A percentile compares a stretch with the other conserved stretches of the same genome.
Evolutionary conservation across 2,888 invertebrate genomes (phyloP).

Genomic region (Agrochola circellaris): DNA sequence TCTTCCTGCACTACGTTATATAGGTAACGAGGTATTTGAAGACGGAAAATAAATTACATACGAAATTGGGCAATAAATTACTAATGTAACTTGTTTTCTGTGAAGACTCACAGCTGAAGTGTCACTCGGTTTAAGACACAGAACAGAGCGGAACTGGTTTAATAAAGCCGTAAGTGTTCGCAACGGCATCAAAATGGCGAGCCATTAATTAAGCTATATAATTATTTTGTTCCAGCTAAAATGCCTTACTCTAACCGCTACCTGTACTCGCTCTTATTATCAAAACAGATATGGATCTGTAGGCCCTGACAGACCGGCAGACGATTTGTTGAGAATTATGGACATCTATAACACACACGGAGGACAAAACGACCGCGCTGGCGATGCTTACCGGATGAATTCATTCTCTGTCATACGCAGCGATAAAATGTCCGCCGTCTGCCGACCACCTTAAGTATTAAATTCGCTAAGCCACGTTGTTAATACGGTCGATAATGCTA

Average conservation of each 20-base stretch:
- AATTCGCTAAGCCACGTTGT: neutral
- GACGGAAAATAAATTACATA: neutral
- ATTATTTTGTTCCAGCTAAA: slow-evolving; percentile 1
- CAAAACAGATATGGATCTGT: neutral
- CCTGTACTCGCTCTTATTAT: neutral
- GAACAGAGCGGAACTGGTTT: neutral
- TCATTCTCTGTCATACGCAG: neutral
- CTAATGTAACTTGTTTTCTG: neutral
- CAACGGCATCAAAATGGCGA: neutral
- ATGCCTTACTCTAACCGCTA: neutral
- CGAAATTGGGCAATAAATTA: neutral
- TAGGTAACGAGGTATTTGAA: neutral
- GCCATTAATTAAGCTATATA: neutral
- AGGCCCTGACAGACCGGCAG: neutral
- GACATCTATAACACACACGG: no score
- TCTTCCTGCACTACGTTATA: neutral
- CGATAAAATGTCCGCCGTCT: neutral
- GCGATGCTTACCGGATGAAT: neutral
- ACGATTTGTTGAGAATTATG: neutral
- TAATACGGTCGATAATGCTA: neutral
- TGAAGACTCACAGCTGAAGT: neutral
- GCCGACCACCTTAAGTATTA: neutral
- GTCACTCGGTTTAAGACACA: neutral
- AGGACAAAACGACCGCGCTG: neutral
- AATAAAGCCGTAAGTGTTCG: neutral